Conservation (phyloP, 2,888 invertebrate species). For the Andricus quercusramuli region DNA sequence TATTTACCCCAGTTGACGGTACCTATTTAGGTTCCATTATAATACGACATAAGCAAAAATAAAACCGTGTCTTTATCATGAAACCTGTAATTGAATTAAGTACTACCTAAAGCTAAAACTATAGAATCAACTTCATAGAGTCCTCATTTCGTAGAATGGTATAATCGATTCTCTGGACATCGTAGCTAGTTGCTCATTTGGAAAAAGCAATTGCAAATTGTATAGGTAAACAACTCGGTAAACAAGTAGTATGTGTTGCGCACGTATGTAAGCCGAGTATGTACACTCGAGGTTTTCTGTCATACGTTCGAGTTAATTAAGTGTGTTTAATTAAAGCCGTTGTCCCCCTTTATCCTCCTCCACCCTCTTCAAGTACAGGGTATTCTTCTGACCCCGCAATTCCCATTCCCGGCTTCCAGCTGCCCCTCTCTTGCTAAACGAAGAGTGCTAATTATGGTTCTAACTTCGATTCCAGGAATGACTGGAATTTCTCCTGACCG, state of each 20-base stretch:
- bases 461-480: constrained; percentile 64
- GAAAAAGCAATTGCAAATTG: constrained; percentile 35
- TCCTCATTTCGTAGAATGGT: not conserved
- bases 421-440: constrained; percentile 50
- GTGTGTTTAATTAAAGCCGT: constrained; percentile 71
- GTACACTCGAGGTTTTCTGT: constrained; percentile 48
- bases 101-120: not conserved
- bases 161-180: constrained; percentile 13
- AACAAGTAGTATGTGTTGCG: constrained; percentile 32
- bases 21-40: too few relatives aligned
- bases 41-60: not conserved
- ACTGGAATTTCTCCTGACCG: constrained; percentile 62
- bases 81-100: not conserved
- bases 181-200: constrained; percentile 20
- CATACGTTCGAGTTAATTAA: constrained; percentile 70
- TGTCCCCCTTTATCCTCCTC: constrained; percentile 54
- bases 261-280: constrained; percentile 41
- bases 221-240: constrained; percentile 42
- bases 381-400: constrained; percentile 33
- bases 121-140: not conserved
- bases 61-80: not conserved
- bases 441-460: constrained; percentile 66
- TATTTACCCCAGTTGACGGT: too few relatives aligned
- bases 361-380: constrained; percentile 12
- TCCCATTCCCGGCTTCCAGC: constrained; percentile 30